phyloP scores from a whole-genome alignment of 1,140 invertebrate genomes.

The Bombus cullumanus region DNA sequence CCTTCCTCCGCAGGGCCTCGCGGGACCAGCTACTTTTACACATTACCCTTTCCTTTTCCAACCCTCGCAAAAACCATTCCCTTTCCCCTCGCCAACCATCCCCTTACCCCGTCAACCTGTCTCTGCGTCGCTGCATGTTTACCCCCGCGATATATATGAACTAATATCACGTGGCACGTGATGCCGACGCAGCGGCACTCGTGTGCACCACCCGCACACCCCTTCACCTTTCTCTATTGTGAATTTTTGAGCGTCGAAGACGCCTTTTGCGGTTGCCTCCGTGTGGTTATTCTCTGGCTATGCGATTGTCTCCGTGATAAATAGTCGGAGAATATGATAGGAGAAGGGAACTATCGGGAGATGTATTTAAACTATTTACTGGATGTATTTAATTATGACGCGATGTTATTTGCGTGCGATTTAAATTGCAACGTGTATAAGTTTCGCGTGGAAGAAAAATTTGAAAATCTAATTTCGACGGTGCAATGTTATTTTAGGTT shows the following conservation, averaged over 20 bases:
- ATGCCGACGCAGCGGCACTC: constrained; percentile 52
- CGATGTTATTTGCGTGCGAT: too few relatives aligned
- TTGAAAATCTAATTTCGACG: too few relatives aligned
- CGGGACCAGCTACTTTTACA: constrained; percentile 54
- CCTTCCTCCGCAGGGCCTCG: constrained; percentile 50
- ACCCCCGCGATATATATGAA: constrained; percentile 71
- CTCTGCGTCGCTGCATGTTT: constrained; percentile 64
- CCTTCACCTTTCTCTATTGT: neutral
- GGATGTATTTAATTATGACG: too few relatives aligned
- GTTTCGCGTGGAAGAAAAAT: too few relatives aligned
- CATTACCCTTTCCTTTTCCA: constrained; percentile 8
- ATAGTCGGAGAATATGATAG: neutral
- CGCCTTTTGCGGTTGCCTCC: neutral
- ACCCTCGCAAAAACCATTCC: too few relatives aligned
- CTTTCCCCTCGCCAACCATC: neutral
- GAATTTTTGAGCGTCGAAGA: constrained; percentile 35
- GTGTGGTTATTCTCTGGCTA: neutral
- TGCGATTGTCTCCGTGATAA: neutral
- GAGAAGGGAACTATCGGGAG: neutral
- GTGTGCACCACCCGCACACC: constrained; percentile 30
- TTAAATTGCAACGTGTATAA: neutral
- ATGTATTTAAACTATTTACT: neutral
- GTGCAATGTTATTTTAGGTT: too few relatives aligned
- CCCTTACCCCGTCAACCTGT: neutral
- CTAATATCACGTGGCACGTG: constrained; percentile 71